Evolutionary conservation across 2,888 invertebrate genomes (phyloP), one percentile per base, ranked within the genome.

Genomic region (Siphonodentalium dalli): DNA sequence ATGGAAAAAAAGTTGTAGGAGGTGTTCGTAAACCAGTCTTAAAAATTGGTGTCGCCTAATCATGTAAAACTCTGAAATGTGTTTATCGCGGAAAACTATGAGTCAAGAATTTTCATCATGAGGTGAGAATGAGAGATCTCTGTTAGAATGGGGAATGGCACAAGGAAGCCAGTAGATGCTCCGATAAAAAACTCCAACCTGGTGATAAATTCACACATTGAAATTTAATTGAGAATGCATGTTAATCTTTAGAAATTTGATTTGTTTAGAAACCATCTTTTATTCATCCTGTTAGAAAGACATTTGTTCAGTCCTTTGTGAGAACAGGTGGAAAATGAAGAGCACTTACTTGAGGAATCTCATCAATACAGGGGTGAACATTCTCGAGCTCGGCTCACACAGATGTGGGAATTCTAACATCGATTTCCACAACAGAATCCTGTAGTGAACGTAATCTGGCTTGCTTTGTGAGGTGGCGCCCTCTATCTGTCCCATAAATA

Each of bases 361-460:
- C 44, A 95, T 84, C 66, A 97, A 89, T n/a, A 93, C 72, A 4
- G 88, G 86, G 0, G 91, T 88, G 18, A 94, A 82, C 76, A 92
- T 90, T 42, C 89, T 86, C 69, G 93, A 93, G 78, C 88, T 90
- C 1, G 87, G 84, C 82, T 94, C 93, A 68, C 89, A 89, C 11
- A 91, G 84, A 59, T 88, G 87, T 3, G 90, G 85, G 75, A 93
- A 90, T 60, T 85, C 83, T 0, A 85, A 83, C 87, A 95, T 87
- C 21, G 88, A 85, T 81, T 90, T 89, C 88, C 93, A 90, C n/a
- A 96, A 79, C 45, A 92, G 84, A 62, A 88, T 85, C 64, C 93
- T 87, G 77, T 90, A 90, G 78, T 92, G 91, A 8, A 85, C 81
- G 67, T 86, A 86, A 83, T 93, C 91, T 1, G 89, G 68, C 6